Base-by-base conservation (phyloP, 2,113 vertebrate species). In the Ciconia stormi region DNA sequence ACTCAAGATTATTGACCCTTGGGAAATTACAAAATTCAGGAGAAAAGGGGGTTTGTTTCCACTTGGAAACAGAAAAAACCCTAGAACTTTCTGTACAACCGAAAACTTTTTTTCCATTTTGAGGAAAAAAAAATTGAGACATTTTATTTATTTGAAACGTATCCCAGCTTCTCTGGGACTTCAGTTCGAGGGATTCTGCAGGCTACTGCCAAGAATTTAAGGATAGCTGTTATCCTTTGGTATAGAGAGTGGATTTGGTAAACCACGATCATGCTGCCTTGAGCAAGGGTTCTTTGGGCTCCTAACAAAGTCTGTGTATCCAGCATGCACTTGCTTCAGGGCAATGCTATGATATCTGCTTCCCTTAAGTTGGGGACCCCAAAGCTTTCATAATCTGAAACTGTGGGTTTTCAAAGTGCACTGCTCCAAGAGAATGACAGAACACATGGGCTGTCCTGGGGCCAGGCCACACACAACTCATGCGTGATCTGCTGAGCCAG, bases 391-490 rank as follows among this genome's bases (percentile, higher is more conserved):
- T 16, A 13, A 19, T 25, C 16, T 81, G 36, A 46, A 92, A 11
- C 7, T 15, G 22, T 21, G 16, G 40, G 7, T 44, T 79, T 90
- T 70, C 44, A 21, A 83, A 91, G 32, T 34, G 11, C 8, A 2
- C 19, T 22, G 19, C 62, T 86, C 14, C 14, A 36, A 30, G 52
- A 61, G 42, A 66, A 52, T 42, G 30, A 23, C 46, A 56, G 32
- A 72, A 59, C 11, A 26, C 19, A 7, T 11, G 29, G 29, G 7
- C 38, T 67, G 29, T 85, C 13, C 32, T 79, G 70, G 26, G 34
- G 29, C 50, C 38, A 67, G 55, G 78, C 42, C 9, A 9, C n/a
- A n/a, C 0, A 1, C 13, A 40, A 34, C 14, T 61, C 2, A 0
- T 9, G 30, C 7, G 12, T 11, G 25, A 62, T 22, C 30, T 77